Evolutionary conservation across 2,797 vertebrate genomes (phyloP).

Genomic region (Acridotheres tristis): DNA sequence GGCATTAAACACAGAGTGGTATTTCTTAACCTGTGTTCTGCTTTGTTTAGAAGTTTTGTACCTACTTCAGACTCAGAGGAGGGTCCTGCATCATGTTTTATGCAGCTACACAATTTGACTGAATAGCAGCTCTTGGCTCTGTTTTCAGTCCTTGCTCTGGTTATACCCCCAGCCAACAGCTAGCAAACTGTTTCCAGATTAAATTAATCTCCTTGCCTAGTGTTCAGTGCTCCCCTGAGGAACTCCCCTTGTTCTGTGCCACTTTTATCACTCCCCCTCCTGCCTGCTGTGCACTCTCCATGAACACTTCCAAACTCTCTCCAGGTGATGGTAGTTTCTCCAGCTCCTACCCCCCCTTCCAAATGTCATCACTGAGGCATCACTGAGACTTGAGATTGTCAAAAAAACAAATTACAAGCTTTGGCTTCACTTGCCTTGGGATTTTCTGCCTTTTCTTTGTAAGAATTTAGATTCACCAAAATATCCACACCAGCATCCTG

Average conservation of each 20-base stretch:
- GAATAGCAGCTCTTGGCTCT: not conserved
- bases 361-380: not conserved
- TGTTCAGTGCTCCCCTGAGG: not conserved
- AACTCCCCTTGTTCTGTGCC: not conserved
- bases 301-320: not conserved
- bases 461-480: not conserved
- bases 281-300: not conserved
- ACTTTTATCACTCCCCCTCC: not conserved
- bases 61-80: not conserved
- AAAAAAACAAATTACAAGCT: not conserved
- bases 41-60: not conserved
- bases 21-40: not conserved
- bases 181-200: not conserved
- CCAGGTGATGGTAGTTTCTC: not conserved
- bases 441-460: not conserved
- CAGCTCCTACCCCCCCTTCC: not conserved
- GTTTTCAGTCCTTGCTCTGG: not conserved
- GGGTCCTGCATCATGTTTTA: not conserved
- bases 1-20: rapidly evolving
- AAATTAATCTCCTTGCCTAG: not conserved
- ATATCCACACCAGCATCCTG: not conserved
- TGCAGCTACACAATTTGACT: not conserved
- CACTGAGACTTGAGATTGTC: rapidly evolving
- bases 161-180: not conserved
- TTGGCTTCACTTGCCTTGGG: not conserved